Evolutionary conservation across 2,888 invertebrate species (phyloP), one percentile per base, ranked within the genome.

Genomic region (Drosophila austrosaltans): DNA sequence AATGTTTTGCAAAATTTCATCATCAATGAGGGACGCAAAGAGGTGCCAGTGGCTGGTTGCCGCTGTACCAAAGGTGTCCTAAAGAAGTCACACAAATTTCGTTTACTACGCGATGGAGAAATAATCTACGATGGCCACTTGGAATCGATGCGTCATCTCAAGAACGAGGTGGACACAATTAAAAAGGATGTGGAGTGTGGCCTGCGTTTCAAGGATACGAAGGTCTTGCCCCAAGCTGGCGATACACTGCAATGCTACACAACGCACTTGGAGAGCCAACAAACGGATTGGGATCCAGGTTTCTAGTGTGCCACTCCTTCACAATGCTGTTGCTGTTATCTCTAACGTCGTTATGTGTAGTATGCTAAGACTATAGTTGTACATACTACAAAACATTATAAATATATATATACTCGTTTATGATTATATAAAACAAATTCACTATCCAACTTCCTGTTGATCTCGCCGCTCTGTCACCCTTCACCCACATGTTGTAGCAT

Each of bases 151-250:
- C 95, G 96, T 78, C 98, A 98, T 92, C 92, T 97, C 57, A 99
- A 98, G 91, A 94, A 95, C 61, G 98, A 98, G 92, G 97, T 98
- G 3, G 95, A 95, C 4, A 93, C 94, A 0, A 95, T 99, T 44
- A 97, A 96, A 90, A 95, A 94, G 57, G 97, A 97, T 90, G 94
- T 95, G 69, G 98, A 99, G 91, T 99, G 99, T 92, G 99, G 99
- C 0, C 90, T 99, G 32, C 95, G 95, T 72, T 93, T 99, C 63
- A 94, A 94, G 2, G 95, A 97, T 84, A 87, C 93, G 0, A 90
- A 92, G 1, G 81, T 97, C 32, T 90, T 93, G 30, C 95, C 97
- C 67, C 91, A 95, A 91, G 93, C 95, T 0, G 97, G 97, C 0
- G 99, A 99, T 91, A 93, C 92, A 0, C 92, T 99, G 4, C 91